Conservation (phyloP, 2,888 invertebrate genomes). For the Eugnorisma glareosa region DNA sequence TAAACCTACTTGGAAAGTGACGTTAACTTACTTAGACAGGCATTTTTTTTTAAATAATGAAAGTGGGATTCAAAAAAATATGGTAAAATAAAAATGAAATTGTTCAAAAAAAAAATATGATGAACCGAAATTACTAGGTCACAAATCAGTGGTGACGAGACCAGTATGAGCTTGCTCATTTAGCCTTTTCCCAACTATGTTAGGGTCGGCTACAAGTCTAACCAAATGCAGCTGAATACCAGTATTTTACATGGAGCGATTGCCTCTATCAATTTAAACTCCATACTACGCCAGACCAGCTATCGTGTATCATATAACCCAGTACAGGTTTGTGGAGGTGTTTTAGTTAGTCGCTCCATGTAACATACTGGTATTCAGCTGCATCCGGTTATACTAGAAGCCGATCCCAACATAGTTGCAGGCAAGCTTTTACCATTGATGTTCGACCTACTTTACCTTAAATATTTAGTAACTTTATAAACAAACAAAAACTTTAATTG, state of each 20-base stretch:
- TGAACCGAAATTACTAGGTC: not conserved
- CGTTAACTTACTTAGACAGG: not conserved
- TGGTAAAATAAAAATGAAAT: not conserved
- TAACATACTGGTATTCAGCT: not conserved
- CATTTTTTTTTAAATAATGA: not conserved
- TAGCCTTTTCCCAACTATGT: not conserved
- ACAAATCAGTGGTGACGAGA: not conserved
- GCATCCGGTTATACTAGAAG: not conserved
- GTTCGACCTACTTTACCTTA: not conserved
- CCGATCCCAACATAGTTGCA: not conserved
- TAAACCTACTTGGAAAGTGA: not conserved
- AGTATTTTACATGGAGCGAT: not conserved
- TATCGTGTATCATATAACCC: not conserved
- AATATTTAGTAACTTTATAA: not conserved
- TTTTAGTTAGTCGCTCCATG: not conserved
- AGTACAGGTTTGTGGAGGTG: not conserved
- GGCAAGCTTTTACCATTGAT: not conserved
- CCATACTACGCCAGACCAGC: not conserved
- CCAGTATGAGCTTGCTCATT: not conserved
- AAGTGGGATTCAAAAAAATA: not conserved
- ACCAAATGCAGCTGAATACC: not conserved
- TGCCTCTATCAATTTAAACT: not conserved
- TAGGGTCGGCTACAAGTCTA: not conserved
- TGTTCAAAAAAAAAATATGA: not conserved
- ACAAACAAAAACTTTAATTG: not conserved